Evolutionary conservation across 2,888 invertebrate species (phyloP), one percentile per base, ranked within the genome.

Genomic region (Oligia fasciuncula): DNA sequence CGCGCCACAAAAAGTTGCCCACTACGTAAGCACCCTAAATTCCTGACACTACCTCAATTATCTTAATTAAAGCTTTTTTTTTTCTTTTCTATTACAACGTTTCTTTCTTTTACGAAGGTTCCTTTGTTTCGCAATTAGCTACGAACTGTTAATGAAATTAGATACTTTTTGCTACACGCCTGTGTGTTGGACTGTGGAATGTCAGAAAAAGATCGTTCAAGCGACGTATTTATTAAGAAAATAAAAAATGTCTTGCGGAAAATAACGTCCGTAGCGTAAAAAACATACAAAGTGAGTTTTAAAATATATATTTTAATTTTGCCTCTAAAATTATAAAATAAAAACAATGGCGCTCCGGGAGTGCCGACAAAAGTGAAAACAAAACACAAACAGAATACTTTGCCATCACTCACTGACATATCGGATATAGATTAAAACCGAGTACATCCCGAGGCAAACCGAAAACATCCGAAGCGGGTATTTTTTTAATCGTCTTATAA

Each of bases 1-100:
- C 19, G 23, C n/a, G 43, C 84, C 13, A 84, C 73, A 73, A 40
- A 65, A 71, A 74, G 65, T 71, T 6, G 70, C 80, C 40, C 6
- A 17, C 14, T 73, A 11, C 11, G 51, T 6, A 49, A 23, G 51
- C 71, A 19, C 4, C 63, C 60, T 73, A 83, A 81, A 86, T 81
- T 82, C 68, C 63, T 67, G 79, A 81, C 82, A 80, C 76, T 73
- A 73, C 73, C 73, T 83, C 84, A 88, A 88, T 89, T 89, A 89
- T 78, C 79, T 83, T 87, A 88, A 89, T 89, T 86, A 89, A 76
- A 9, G 66, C 76, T 66, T 77, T 85, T 77, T 85, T 77, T 84
- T 83, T 81, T 80, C 68, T 72, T 76, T 79, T 67, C 73, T 70
- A 81, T 84, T 81, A 79, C 87, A 87, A 73, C 57, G 75, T 65